A percentile compares a stretch with the other conserved stretches of the same genome.
Evolutionary conservation across 2,888 invertebrate genomes (phyloP).

Genomic region (Acronicta alni): DNA sequence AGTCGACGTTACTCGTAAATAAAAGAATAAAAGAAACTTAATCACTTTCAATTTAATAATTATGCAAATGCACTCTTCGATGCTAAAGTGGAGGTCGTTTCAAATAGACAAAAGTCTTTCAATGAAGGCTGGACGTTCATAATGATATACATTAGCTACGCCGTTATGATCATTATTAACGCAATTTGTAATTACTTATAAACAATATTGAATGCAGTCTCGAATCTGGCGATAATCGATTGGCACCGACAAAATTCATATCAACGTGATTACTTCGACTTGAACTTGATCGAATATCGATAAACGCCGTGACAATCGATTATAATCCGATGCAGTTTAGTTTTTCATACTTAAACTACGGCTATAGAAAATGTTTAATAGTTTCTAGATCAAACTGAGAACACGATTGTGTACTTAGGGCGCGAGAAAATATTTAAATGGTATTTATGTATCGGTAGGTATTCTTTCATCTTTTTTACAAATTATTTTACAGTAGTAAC

Average conservation of each 20-base stretch:
- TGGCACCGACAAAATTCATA: slow-evolving; percentile 47
- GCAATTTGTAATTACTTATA: slow-evolving; percentile 51
- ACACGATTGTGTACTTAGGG: no score
- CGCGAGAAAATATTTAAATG: no score
- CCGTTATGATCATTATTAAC: slow-evolving; percentile 31
- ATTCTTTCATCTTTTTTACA: no score
- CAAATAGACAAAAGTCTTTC: slow-evolving; percentile 36
- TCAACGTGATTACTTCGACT: slow-evolving; percentile 51
- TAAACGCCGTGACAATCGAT: slow-evolving; percentile 47
- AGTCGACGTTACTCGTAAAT: slow-evolving; percentile 27
- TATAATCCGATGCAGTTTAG: slow-evolving; percentile 41
- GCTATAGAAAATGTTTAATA: slow-evolving; percentile 6
- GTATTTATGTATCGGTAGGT: no score
- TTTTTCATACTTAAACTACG: slow-evolving; percentile 24
- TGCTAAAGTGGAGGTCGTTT: slow-evolving; percentile 42
- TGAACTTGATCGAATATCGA: slow-evolving; percentile 52
- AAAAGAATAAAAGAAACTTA: slow-evolving; percentile 51
- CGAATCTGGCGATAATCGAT: slow-evolving; percentile 50
- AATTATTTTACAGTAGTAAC: no score
- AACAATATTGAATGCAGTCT: slow-evolving; percentile 41
- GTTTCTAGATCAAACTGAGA: slow-evolving; percentile 1
- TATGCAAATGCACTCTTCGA: slow-evolving; percentile 53
- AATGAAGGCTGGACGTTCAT: slow-evolving; percentile 36
- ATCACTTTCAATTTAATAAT: slow-evolving; percentile 55
- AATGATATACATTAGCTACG: slow-evolving; percentile 33